Evolutionary conservation across 2,797 vertebrate species (phyloP).

Genomic region (Girardinus metallicus): DNA sequence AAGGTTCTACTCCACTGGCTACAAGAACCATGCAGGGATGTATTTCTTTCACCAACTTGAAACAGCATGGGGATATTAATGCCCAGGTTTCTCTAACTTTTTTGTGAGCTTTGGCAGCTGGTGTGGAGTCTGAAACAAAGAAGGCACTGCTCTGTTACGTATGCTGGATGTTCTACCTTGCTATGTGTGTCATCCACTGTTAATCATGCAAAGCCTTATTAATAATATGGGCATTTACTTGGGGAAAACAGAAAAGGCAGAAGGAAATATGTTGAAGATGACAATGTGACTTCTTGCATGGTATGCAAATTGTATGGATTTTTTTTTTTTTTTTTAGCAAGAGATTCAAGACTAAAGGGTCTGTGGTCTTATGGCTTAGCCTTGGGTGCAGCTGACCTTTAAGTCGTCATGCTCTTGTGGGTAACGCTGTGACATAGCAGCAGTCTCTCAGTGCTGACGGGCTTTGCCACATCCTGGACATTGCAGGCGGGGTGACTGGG

Average conservation of each 20-base stretch:
- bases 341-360: conserved; percentile 3
- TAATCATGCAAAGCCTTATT: conserved; percentile 5
- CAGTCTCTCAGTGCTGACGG: conserved; percentile 47
- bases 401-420: conserved; percentile 42
- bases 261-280: not conserved
- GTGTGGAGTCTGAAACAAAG: conserved; percentile 37
- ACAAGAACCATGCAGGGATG: conserved; percentile 35
- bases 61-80: conserved; percentile 43
- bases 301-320: conserved; percentile 2
- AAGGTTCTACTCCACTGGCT: conserved; percentile 43
- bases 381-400: conserved; percentile 43
- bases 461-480: conserved; percentile 54
- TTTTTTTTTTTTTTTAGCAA: not conserved
- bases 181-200: not conserved
- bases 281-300: not conserved
- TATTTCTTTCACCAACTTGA: conserved; percentile 64
- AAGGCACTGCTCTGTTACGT: conserved; percentile 20
- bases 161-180: conserved; percentile 18
- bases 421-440: conserved; percentile 36
- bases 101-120: conserved; percentile 52
- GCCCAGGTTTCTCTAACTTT: conserved; percentile 29
- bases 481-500: conserved; percentile 19
- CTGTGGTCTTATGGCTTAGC: conserved; percentile 26
- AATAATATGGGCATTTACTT: not conserved
- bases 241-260: not conserved